Base-by-base conservation (phyloP, 2,888 invertebrate genomes). In the Polymixis flavicincta region DNA sequence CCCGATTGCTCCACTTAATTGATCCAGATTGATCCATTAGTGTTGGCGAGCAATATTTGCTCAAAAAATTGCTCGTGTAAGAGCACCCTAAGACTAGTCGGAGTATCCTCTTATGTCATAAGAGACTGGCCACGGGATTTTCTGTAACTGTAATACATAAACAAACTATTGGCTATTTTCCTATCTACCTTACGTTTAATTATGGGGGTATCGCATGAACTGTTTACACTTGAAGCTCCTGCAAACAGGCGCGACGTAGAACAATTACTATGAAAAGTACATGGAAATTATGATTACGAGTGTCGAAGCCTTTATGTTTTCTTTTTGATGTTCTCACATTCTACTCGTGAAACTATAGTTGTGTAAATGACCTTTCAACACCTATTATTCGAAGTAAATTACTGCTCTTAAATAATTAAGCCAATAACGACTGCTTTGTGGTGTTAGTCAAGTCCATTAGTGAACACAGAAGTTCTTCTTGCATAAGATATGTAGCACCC, bases 391-490 rank as follows among this genome's bases (percentile, higher is more conserved):
- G 0, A 13, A 63, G 76, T 28, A 25, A 48, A 66, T 66, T 37
- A 57, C 59, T 60, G 5, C 42, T 50, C 25, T 63, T 50, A 63
- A 55, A 57, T 25, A 63, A 77, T 77, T 63, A 68, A 17, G 25
- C 6, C 50, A 45, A 55, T 77, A 76, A 52, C 14, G 11, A 65
- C 37, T 48, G 54, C 64, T 65, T 48, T 64, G 70, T 54, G 22
- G 57, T 69, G 64, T 42, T 63, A 65, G 66, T 79, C 42, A 52
- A 6, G 50, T 63, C 45, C 32, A 78, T 66, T 63, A 79, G 32
- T 48, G n/a, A 52, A 52, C 22, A 54, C 19, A 70, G 61, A 78
- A 25, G 28, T 61, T 63, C 57, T 67, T 37, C 32, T 71, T 52
- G 50, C 61, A 37, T 61, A 66, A 61, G 60, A 57, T 63, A 37